phyloP scores from a whole-genome alignment of 2,888 invertebrate species.

The Tetragonula carbonaria region DNA sequence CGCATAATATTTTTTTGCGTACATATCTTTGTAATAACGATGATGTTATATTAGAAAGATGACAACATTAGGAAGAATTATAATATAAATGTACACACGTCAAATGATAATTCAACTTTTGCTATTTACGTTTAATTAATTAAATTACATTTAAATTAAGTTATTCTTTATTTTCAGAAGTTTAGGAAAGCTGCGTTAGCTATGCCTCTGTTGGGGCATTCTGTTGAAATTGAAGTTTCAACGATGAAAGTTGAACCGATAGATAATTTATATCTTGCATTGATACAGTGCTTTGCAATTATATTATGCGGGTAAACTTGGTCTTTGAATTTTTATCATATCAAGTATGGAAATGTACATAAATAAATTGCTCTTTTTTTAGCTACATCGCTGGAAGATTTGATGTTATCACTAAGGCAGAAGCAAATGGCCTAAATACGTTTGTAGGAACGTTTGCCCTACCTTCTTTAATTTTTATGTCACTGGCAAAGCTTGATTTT shows the following conservation, averaged over 20 bases:
- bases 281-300: slow-evolving; percentile 96
- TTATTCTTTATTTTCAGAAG: slow-evolving; percentile 32
- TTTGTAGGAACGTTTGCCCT: slow-evolving; percentile 97
- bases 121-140: neutral
- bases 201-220: slow-evolving; percentile 20
- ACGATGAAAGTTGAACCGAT: slow-evolving; percentile 81
- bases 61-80: slow-evolving; percentile 46
- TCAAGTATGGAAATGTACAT: neutral
- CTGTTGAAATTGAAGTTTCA: neutral
- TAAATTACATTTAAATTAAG: neutral
- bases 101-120: neutral
- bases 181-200: slow-evolving; percentile 11
- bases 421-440: slow-evolving; percentile 95
- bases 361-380: slow-evolving; percentile 51
- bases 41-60: slow-evolving; percentile 47
- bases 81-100: slow-evolving; percentile 9
- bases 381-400: slow-evolving; percentile 94
- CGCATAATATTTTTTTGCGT: neutral
- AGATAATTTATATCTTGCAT: slow-evolving; percentile 95
- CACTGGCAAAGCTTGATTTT: slow-evolving; percentile 93
- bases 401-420: slow-evolving; percentile 91
- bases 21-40: slow-evolving; percentile 8
- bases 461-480: slow-evolving; percentile 96
- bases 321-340: neutral
- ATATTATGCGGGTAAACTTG: slow-evolving; percentile 92